Percentiles rank a stretch among this genome's conserved stretches.
phyloP scores from a whole-genome alignment of 2,113 vertebrate species.

The Muntiacus reevesi region DNA sequence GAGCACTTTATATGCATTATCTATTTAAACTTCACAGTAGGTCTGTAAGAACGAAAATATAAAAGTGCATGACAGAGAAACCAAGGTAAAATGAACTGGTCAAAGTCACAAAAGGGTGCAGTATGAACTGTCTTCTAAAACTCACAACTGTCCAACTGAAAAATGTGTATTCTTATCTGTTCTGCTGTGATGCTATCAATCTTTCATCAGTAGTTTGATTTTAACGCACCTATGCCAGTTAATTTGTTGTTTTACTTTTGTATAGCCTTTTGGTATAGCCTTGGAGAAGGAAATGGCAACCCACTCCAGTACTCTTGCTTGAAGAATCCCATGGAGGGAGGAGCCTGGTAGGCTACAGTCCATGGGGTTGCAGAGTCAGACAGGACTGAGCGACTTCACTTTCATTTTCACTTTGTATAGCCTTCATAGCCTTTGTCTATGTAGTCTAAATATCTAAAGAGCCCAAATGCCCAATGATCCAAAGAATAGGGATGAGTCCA shows the following conservation, averaged over 20 bases:
- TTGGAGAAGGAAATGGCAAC: no score
- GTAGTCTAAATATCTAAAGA: neutral
- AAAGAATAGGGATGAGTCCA: neutral
- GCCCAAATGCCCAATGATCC: neutral
- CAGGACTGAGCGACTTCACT: no score
- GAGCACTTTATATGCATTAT: neutral
- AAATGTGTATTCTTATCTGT: neutral
- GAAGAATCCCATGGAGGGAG: no score
- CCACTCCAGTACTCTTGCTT: no score
- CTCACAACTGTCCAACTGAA: neutral
- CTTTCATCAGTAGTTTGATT: neutral
- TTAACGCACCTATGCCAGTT: neutral
- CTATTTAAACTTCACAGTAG: neutral
- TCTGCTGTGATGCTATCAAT: neutral
- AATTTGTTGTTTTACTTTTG: neutral
- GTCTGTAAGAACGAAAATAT: neutral
- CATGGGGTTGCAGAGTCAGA: no score
- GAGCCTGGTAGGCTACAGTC: no score
- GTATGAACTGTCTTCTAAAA: neutral
- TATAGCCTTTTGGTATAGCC: neutral
- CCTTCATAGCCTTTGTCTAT: neutral
- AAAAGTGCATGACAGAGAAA: neutral
- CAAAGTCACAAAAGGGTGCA: neutral
- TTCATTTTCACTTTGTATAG: neutral
- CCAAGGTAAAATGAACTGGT: neutral